Evolutionary conservation across 1,140 invertebrate species (phyloP).

Genomic region (Oryctes rhinoceros): DNA sequence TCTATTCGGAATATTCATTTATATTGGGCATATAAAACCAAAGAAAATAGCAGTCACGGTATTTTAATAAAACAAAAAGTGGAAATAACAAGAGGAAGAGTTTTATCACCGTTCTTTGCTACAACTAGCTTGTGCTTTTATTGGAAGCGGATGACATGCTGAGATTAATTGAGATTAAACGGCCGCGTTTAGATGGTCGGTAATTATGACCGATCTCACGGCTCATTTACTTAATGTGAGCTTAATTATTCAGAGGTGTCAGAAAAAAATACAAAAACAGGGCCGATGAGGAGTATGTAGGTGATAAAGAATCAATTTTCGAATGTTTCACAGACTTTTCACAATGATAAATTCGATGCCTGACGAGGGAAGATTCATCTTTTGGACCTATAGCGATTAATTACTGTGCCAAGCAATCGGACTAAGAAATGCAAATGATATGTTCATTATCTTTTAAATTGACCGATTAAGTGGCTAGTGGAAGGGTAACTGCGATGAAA

Average conservation of each 20-base stretch:
- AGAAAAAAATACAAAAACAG: constrained; percentile 13
- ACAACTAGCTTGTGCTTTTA: neutral
- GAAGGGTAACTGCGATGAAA: no score
- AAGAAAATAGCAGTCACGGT: no score
- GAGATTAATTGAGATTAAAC: constrained; percentile 33
- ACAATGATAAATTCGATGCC: constrained; percentile 28
- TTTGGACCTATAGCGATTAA: neutral
- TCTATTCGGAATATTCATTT: no score
- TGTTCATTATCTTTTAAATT: no score
- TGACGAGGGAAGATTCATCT: constrained; percentile 23
- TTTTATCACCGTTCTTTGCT: neutral
- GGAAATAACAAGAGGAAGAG: neutral
- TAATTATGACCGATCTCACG: constrained; percentile 20
- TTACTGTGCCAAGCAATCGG: neutral
- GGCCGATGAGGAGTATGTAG: neutral
- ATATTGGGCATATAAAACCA: no score
- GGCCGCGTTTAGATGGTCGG: neutral
- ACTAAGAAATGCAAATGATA: constrained; percentile 13
- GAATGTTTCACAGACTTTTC: constrained; percentile 7
- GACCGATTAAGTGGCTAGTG: no score
- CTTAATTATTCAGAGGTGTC: constrained; percentile 28
- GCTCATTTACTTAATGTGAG: constrained; percentile 23
- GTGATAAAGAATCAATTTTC: constrained; percentile 11
- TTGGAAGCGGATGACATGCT: neutral
- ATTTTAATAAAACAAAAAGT: neutral